Evolutionary conservation across 2,888 invertebrate species (phyloP), one percentile per base, ranked within the genome.

Genomic region (Epirrita christyi): DNA sequence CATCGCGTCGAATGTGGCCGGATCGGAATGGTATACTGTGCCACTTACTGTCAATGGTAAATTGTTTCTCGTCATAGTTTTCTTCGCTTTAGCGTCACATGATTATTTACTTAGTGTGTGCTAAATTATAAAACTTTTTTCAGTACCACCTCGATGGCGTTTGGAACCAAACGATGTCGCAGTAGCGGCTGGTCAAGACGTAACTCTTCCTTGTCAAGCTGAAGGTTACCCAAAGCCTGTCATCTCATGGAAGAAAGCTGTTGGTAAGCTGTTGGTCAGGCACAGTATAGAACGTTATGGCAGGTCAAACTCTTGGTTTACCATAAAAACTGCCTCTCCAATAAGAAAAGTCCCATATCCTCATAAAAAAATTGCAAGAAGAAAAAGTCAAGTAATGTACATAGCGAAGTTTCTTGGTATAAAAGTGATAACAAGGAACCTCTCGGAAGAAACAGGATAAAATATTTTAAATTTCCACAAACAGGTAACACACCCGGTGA

Each of bases 131-230:
- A 21, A 21, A 21, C 21, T 2, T 21, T 21, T 21, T 21, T 21
- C 56, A 97, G 97, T 98, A 64, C 98, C 98, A 41, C 97, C 98
- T 15, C 95, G 97, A 77, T 97, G 97, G 96, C 94, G 97, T 13
- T 92, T 97, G 70, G 97, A 98, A 78, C 97, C 97, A 0, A 93
- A 94, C 62, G 97, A 97, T 77, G 93, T 95, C n/a, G 96, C 95
- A 64, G 95, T 96, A 40, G 96, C 96, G 6, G 95, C 96, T 0
- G 96, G 96, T 0, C 96, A 97, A 79, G 96, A 97, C 78, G 95
- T 97, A 15, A 94, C 95, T 13, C 88, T 98, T 41, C 96, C 97
- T 78, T 98, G 98, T 81, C 96, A 96, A 84, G 97, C 98, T 0
- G 96, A 97, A 59, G 98, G 98, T 1, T 98, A 98, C 85, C 98